Percentiles rank a stretch among this genome's conserved stretches.
Evolutionary conservation across 2,113 vertebrate genomes (phyloP).

Genomic region (Urocynchramus pylzowi): DNA sequence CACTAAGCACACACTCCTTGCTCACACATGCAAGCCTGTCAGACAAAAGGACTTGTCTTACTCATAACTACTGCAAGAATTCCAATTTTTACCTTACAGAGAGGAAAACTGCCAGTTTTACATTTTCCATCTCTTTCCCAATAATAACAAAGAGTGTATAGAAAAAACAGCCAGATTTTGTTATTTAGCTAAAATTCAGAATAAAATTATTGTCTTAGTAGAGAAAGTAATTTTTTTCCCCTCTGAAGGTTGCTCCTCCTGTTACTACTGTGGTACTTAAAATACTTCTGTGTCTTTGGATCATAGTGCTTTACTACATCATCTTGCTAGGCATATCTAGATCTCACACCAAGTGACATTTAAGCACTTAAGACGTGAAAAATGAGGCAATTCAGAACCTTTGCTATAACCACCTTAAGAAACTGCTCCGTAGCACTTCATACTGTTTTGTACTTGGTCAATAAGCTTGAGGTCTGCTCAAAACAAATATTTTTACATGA

Average conservation of each 20-base stretch:
- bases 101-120: not conserved
- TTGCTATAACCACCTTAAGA: not conserved
- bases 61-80: not conserved
- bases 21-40: not conserved
- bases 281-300: conserved; percentile 25
- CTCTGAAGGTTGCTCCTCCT: not conserved
- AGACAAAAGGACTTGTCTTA: not conserved
- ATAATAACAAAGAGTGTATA: not conserved
- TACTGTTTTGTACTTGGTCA: not conserved
- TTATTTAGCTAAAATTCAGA: not conserved
- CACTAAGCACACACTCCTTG: not conserved
- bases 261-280: not conserved
- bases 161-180: not conserved
- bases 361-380: conserved; percentile 26
- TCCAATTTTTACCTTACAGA: not conserved
- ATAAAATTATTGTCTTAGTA: not conserved
- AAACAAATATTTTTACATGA: conserved; percentile 16
- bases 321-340: not conserved
- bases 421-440: not conserved
- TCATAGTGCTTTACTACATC: conserved; percentile 14
- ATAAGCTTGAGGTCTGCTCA: conserved; percentile 8
- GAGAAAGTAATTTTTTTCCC: not conserved
- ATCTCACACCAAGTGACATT: not conserved
- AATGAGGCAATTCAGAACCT: not conserved
- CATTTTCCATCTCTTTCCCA: not conserved